Evolutionary conservation across 2,113 vertebrate genomes (phyloP).

Genomic region (Neolamprologus sp.): DNA sequence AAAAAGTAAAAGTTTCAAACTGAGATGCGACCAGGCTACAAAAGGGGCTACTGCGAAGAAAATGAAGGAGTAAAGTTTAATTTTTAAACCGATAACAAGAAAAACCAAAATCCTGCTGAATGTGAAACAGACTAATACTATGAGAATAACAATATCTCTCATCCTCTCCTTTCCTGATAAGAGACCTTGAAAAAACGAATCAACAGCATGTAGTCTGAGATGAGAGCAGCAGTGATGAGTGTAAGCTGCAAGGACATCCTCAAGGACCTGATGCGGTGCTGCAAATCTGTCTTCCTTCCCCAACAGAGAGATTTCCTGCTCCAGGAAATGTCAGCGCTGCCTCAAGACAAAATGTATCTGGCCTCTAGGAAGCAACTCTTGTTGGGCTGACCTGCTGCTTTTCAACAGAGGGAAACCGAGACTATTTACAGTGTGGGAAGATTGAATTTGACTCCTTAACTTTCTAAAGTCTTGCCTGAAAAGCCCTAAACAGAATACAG

Average conservation of each 20-base stretch:
- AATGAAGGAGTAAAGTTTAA: background rate
- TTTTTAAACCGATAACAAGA: background rate
- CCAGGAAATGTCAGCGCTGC: conserved; percentile 42
- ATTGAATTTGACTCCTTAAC: background rate
- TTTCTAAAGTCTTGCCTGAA: background rate
- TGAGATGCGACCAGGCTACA: background rate
- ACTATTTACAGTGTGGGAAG: background rate
- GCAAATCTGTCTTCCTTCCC: conserved; percentile 26
- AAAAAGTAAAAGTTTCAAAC: background rate
- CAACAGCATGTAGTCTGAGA: background rate
- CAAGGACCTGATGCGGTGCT: background rate
- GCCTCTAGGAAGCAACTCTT: background rate
- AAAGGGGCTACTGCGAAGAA: background rate
- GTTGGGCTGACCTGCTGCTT: background rate
- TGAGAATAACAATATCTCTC: background rate
- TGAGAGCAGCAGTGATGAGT: background rate
- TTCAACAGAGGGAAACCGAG: background rate
- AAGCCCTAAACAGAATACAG: background rate
- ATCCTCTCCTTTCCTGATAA: background rate
- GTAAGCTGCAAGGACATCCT: conserved; percentile 15
- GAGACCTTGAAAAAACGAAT: background rate
- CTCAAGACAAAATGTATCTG: background rate
- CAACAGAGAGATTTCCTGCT: conserved; percentile 29
- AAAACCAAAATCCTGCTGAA: background rate
- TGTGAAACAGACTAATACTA: background rate